Conservation (phyloP, 2,113 vertebrate species). For the Carlito syrichta region DNA sequence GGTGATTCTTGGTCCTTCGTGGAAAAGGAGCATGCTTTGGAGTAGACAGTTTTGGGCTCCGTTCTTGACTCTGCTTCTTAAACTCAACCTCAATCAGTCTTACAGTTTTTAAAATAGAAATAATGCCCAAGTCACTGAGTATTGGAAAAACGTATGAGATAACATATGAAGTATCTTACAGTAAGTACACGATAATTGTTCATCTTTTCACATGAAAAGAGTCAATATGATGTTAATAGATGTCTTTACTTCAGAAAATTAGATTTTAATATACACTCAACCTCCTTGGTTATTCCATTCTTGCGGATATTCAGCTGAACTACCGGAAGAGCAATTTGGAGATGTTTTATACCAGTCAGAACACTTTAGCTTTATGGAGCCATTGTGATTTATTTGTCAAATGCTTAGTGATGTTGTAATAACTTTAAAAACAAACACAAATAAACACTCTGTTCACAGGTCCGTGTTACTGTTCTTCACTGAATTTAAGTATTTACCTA, state of each 20-base stretch:
- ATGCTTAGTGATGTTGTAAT: neutral
- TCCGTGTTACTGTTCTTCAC: neutral
- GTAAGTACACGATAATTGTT: neutral
- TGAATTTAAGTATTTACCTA: slow-evolving; percentile 46
- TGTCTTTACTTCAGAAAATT: neutral
- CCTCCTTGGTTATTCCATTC: neutral
- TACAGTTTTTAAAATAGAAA: neutral
- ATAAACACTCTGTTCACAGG: neutral
- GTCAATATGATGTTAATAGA: neutral
- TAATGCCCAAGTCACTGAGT: neutral
- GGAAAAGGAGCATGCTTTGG: neutral
- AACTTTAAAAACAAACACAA: neutral
- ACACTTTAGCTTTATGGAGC: neutral
- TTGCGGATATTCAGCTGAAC: neutral
- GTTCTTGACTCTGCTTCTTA: neutral
- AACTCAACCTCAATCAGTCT: neutral
- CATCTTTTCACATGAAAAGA: neutral
- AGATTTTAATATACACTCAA: neutral
- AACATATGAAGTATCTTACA: neutral
- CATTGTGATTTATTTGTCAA: slow-evolving; percentile 41
- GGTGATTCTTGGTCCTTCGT: neutral
- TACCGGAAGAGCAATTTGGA: neutral
- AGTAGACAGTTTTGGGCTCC: neutral
- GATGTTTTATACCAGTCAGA: neutral
- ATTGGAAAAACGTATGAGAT: neutral